Percentiles rank a stretch among this genome's conserved stretches.
These are phyloP conservation scores for Amphipyra berbera DNA, from an alignment of 2,888 invertebrate species.

Conservation along the genomic window DNA sequence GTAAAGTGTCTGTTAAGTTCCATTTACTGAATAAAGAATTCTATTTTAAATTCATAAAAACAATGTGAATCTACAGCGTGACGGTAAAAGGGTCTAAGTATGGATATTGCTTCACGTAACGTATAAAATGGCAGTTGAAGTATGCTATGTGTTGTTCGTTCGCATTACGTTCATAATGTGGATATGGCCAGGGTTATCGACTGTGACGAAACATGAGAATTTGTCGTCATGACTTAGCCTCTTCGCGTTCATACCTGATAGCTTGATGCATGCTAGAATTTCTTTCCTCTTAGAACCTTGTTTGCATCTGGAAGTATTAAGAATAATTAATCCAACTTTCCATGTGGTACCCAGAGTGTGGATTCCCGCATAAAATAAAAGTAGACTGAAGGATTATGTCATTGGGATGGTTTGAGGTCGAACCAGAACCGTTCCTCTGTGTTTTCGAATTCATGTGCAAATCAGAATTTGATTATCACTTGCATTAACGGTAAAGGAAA, in stretches of 20 bases:
- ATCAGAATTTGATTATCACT: too few relatives aligned
- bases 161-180: conserved; percentile 89
- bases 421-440: too few relatives aligned
- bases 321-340: background rate
- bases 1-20: too few relatives aligned
- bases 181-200: conserved; percentile 90
- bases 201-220: conserved; percentile 90
- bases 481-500: too few relatives aligned
- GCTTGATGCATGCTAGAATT: conserved; percentile 84
- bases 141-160: conserved; percentile 68
- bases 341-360: too few relatives aligned
- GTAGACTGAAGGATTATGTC: too few relatives aligned
- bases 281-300: conserved; percentile 82
- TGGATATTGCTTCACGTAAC: conserved; percentile 47
- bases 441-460: too few relatives aligned
- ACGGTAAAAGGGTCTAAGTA: conserved; percentile 2
- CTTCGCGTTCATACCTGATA: conserved; percentile 83
- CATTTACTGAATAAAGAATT: too few relatives aligned
- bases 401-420: too few relatives aligned
- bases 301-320: conserved; percentile 73
- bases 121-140: conserved; percentile 46
- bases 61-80: background rate
- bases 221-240: conserved; percentile 81
- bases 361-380: too few relatives aligned
- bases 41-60: too few relatives aligned